Percentiles rank a stretch among this genome's conserved stretches.
These are phyloP conservation scores for Molossus alvarezi DNA, from an alignment of 2,797 vertebrate genomes.

Conservation along the genomic window DNA sequence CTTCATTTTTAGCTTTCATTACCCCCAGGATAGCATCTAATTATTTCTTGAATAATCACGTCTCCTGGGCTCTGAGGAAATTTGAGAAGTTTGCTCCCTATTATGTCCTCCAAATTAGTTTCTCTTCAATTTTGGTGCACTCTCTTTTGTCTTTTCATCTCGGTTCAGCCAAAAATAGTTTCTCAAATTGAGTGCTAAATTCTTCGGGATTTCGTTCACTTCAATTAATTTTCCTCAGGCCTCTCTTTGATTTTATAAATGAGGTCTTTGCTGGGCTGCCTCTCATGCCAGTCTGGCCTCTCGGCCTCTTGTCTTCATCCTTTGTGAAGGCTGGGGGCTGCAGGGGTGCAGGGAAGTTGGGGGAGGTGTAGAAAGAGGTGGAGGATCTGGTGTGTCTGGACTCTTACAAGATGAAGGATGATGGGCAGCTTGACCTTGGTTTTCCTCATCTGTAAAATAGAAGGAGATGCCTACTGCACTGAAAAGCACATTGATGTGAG, in stretches of 20 bases:
- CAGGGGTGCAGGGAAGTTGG: too few relatives aligned
- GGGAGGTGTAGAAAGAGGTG: not conserved
- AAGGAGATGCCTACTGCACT: not conserved
- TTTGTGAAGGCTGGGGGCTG: not conserved
- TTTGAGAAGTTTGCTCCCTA: slow-evolving; percentile 80
- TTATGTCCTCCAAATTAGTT: slow-evolving; percentile 85
- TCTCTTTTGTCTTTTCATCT: slow-evolving; percentile 86
- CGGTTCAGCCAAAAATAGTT: slow-evolving; percentile 86
- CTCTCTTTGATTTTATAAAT: slow-evolving; percentile 82
- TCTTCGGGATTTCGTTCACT: slow-evolving; percentile 84
- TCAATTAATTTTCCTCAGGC: slow-evolving; percentile 86
- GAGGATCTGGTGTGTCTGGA: not conserved
- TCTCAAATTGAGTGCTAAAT: slow-evolving; percentile 83
- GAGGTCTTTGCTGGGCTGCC: slow-evolving; percentile 73
- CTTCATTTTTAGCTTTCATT: slow-evolving; percentile 85
- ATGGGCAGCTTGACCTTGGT: not conserved
- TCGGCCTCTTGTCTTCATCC: not conserved
- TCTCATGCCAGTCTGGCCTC: not conserved
- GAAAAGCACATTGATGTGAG: not conserved
- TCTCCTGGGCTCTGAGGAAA: slow-evolving; percentile 84
- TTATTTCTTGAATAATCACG: slow-evolving; percentile 86
- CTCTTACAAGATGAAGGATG: not conserved
- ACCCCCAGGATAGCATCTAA: slow-evolving; percentile 85
- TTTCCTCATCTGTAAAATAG: slow-evolving; percentile 1
- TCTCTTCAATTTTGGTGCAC: slow-evolving; percentile 82